A percentile compares a stretch with the other conserved stretches of the same genome.
phyloP scores from a whole-genome alignment of 2,113 vertebrate species.

The Serinus canaria region DNA sequence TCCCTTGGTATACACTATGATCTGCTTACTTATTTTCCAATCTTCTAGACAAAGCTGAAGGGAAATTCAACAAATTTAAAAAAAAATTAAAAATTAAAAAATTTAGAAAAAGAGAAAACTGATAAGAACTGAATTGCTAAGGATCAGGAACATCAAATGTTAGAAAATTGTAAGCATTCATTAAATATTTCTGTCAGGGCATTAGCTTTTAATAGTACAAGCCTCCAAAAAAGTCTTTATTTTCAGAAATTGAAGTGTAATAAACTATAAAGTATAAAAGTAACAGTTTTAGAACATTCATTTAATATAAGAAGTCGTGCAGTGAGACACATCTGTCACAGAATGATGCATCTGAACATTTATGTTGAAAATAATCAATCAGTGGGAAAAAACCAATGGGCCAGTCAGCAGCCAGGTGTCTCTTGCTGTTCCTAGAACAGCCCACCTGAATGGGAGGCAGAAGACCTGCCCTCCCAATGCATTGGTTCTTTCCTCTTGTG shows the following conservation, averaged over 20 bases:
- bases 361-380: neutral
- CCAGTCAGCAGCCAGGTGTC: neutral
- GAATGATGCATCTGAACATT: neutral
- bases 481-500: neutral
- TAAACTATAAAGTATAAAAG: slow-evolving; percentile 14
- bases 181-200: slow-evolving; percentile 3
- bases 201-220: slow-evolving; percentile 27
- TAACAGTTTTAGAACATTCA: slow-evolving; percentile 6
- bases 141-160: neutral
- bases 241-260: neutral
- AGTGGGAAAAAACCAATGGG: neutral
- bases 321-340: neutral
- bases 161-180: slow-evolving; percentile 1
- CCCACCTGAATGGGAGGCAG: neutral
- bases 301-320: neutral
- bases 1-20: neutral
- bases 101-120: neutral
- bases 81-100: too few species aligned
- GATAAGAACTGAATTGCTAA: neutral
- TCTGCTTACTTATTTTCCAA: neutral
- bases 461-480: neutral
- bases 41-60: neutral
- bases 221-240: neutral
- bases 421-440: neutral
- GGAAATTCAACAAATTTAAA: neutral